phyloP scores from a whole-genome alignment of 2,888 invertebrate species.

The Orchesella flavescens region DNA sequence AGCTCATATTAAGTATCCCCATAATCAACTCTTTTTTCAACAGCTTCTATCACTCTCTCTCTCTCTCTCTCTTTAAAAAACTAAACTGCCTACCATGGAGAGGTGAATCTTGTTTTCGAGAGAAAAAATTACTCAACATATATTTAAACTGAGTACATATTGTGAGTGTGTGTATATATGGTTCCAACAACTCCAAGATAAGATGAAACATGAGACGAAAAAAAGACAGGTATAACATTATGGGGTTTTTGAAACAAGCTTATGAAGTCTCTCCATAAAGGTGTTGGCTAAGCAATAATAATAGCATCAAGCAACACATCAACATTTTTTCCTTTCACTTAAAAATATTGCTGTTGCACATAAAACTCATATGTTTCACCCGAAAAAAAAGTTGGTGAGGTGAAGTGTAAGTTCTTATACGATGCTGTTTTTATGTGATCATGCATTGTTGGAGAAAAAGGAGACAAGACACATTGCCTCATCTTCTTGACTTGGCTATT shows the following conservation, averaged over 20 bases:
- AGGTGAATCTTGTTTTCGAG: slow-evolving; percentile 19
- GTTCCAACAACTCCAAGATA: background rate
- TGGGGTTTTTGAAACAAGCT: slow-evolving; percentile 9
- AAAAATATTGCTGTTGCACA: slow-evolving; percentile 35
- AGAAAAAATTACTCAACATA: slow-evolving; percentile 10
- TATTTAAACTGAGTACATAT: background rate
- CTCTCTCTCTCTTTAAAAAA: slow-evolving; percentile 3
- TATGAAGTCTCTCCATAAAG: background rate
- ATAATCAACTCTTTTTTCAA: slow-evolving; percentile 39
- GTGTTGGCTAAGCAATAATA: slow-evolving; percentile 57
- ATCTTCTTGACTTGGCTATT: slow-evolving; percentile 31
- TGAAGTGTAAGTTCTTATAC: slow-evolving; percentile 9
- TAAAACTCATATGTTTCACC: slow-evolving; percentile 10
- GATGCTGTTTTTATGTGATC: slow-evolving; percentile 21
- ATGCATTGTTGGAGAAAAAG: slow-evolving; percentile 27
- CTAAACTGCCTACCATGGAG: slow-evolving; percentile 18
- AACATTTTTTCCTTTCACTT: slow-evolving; percentile 39
- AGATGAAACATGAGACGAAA: slow-evolving; percentile 25
- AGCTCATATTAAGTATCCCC: slow-evolving; percentile 7
- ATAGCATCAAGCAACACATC: slow-evolving; percentile 55
- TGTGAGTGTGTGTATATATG: no score
- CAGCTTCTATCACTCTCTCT: background rate
- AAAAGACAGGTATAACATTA: slow-evolving; percentile 44
- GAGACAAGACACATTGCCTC: slow-evolving; percentile 45
- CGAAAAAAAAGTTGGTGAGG: slow-evolving; percentile 3